phyloP scores from a whole-genome alignment of 2,113 vertebrate genomes.

The Tiliqua scincoides region DNA sequence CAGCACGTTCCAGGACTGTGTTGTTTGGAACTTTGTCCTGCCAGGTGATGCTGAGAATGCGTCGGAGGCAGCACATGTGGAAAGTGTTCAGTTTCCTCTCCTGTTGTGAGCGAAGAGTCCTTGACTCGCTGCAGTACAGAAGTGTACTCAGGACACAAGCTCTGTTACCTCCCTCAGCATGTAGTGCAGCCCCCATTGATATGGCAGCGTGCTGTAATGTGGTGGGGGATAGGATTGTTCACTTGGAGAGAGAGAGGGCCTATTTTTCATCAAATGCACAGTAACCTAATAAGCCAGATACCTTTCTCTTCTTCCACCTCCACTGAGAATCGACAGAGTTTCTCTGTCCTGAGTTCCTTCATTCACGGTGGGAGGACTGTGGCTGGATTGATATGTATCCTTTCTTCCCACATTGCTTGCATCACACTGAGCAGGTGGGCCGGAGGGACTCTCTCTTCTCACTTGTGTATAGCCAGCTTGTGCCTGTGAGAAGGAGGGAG shows the following conservation, averaged over 20 bases:
- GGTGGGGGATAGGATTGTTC: too few species aligned
- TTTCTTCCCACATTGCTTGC: background rate
- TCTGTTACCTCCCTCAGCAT: too few species aligned
- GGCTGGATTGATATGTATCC: background rate
- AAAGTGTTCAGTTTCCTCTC: too few species aligned
- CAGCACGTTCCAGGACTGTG: too few species aligned
- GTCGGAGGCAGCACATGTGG: too few species aligned
- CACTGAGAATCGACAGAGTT: background rate
- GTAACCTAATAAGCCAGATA: background rate
- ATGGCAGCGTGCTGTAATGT: too few species aligned
- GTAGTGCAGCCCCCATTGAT: too few species aligned
- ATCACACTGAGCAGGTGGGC: background rate
- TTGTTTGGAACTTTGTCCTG: too few species aligned
- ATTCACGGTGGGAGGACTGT: background rate
- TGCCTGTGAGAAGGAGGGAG: background rate
- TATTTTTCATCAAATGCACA: background rate
- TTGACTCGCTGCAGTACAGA: too few species aligned
- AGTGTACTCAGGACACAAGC: too few species aligned
- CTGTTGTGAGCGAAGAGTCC: too few species aligned
- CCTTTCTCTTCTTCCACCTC: background rate
- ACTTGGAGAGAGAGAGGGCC: background rate
- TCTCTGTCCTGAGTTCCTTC: background rate
- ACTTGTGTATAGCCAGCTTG: background rate
- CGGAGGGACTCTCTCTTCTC: background rate
- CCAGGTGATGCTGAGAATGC: too few species aligned